A percentile compares a stretch with the other conserved stretches of the same genome.
phyloP scores from a whole-genome alignment of 1,140 invertebrate genomes.

The Phthorimaea operculella region DNA sequence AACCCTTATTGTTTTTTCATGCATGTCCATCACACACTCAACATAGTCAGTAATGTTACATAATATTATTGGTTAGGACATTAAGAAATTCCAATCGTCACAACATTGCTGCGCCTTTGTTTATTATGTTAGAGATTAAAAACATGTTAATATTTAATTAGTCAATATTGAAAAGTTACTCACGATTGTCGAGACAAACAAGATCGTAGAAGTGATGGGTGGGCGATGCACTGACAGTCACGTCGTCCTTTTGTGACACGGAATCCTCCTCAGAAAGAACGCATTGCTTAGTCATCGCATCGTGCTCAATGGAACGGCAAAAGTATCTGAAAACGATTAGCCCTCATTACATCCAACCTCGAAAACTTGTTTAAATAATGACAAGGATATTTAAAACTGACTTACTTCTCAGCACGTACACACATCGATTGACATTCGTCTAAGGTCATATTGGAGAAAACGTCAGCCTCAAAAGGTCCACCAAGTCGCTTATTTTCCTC shows the following conservation, averaged over 20 bases:
- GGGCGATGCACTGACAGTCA: slow-evolving; percentile 81
- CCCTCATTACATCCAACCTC: not conserved
- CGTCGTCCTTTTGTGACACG: slow-evolving; percentile 85
- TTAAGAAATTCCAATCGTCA: not conserved
- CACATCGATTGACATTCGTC: slow-evolving; percentile 87
- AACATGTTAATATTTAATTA: slow-evolving; percentile 1
- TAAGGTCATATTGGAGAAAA: slow-evolving; percentile 84
- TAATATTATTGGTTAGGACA: slow-evolving; percentile 5
- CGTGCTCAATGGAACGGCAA: slow-evolving; percentile 90
- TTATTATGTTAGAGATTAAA: slow-evolving; percentile 2
- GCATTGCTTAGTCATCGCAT: slow-evolving; percentile 85
- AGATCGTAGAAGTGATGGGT: slow-evolving; percentile 88
- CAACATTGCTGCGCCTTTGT: not conserved
- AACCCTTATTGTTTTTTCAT: slow-evolving; percentile 54
- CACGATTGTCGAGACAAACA: slow-evolving; percentile 87
- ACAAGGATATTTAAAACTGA: not conserved
- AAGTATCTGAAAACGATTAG: slow-evolving; percentile 73
- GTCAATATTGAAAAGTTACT: slow-evolving; percentile 57
- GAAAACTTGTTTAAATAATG: no score
- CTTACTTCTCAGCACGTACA: slow-evolving; percentile 80
- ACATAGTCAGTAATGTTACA: slow-evolving; percentile 17
- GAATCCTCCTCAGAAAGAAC: slow-evolving; percentile 91
- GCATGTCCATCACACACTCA: slow-evolving; percentile 16
- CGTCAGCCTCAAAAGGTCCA: slow-evolving; percentile 87
- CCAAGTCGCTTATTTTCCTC: slow-evolving; percentile 89